Conservation (phyloP, 2,113 vertebrate species). For the Phrynocephalus versicolor region DNA sequence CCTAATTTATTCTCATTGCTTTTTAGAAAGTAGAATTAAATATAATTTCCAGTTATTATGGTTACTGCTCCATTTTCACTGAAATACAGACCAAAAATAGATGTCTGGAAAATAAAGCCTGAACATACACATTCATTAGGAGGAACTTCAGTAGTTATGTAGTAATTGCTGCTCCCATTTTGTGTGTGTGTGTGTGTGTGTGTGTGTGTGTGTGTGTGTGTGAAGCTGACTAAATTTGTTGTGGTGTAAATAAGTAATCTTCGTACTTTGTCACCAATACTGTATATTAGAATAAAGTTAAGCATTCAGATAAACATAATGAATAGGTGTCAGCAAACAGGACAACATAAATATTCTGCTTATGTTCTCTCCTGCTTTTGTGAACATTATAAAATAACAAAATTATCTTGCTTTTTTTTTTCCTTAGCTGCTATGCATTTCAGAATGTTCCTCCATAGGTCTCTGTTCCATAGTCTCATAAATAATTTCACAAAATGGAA, state of each 20-base stretch:
- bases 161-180: neutral
- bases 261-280: neutral
- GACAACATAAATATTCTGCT: neutral
- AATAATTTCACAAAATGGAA: neutral
- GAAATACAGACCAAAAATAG: neutral
- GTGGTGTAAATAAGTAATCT: neutral
- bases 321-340: neutral
- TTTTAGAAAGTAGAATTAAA: neutral
- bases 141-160: neutral
- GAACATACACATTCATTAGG: neutral
- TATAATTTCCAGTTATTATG: neutral
- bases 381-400: neutral
- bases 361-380: neutral
- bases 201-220: neutral
- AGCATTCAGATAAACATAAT: neutral
- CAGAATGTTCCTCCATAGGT: neutral
- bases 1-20: neutral
- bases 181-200: neutral
- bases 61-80: neutral
- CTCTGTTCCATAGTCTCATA: neutral
- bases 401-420: neutral
- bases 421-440: constrained; percentile 20
- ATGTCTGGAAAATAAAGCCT: neutral
- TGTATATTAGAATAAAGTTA: neutral
- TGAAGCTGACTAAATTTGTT: neutral